Conservation (phyloP, 2,797 vertebrate genomes). For the Tadarida brasiliensis region DNA sequence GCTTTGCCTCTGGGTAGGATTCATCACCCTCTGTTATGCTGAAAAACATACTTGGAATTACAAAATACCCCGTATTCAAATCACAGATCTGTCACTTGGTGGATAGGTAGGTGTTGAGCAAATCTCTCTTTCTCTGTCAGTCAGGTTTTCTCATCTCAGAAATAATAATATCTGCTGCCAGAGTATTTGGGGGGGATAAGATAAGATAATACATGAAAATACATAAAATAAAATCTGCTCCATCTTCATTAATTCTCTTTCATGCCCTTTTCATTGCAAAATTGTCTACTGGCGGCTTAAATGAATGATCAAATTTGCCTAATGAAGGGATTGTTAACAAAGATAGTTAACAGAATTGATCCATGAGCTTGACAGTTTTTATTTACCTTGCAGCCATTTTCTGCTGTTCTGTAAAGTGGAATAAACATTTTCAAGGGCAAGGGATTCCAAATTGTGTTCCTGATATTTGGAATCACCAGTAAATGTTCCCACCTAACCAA, state of each 20-base stretch:
- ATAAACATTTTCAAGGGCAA: not conserved
- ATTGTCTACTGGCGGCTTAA: not conserved
- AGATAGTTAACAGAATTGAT: constrained; percentile 2
- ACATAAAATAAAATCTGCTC: not conserved
- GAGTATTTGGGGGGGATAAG: constrained; percentile 9
- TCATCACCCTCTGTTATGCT: not conserved
- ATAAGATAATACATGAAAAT: not conserved
- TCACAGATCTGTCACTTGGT: not conserved
- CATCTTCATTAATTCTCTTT: constrained; percentile 7
- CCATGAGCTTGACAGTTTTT: not conserved
- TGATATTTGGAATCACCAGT: not conserved
- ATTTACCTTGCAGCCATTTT: not conserved
- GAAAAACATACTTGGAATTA: not conserved
- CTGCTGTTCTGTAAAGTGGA: not conserved
- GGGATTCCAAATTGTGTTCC: not conserved
- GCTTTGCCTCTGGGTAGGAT: not conserved
- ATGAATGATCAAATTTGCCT: not conserved
- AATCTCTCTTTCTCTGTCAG: not conserved
- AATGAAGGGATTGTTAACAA: not conserved
- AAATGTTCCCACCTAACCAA: not conserved
- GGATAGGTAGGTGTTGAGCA: not conserved
- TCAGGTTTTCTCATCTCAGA: not conserved
- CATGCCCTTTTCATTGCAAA: not conserved
- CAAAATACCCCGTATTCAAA: not conserved
- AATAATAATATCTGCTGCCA: not conserved